Percentiles rank a stretch among this genome's conserved stretches.
These are phyloP conservation scores for Chloroclystis v-ata DNA, from an alignment of 2,888 invertebrate genomes.

Conservation along the genomic window DNA sequence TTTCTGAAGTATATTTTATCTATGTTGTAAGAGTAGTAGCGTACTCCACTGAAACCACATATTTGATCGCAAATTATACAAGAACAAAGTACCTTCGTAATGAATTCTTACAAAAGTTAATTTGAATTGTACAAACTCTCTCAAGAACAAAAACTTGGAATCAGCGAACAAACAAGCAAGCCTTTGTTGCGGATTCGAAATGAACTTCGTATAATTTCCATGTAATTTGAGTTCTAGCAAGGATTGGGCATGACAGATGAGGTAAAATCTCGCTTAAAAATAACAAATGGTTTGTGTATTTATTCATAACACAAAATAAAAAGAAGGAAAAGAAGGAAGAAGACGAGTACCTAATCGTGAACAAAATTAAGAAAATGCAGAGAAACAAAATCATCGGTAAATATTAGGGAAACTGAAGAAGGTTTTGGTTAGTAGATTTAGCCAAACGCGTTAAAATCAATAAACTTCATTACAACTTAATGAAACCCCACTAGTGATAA, in stretches of 20 bases:
- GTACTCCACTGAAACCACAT: too few relatives aligned
- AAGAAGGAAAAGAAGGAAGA: too few relatives aligned
- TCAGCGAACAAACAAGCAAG: conserved; percentile 30
- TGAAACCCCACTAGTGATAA: too few relatives aligned
- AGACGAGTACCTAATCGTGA: too few relatives aligned
- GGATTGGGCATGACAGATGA: conserved; percentile 43
- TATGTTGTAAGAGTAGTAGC: too few relatives aligned
- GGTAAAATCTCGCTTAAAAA: conserved; percentile 43
- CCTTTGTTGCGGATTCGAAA: conserved; percentile 43
- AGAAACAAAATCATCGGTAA: too few relatives aligned
- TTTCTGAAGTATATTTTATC: too few relatives aligned
- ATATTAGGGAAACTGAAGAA: too few relatives aligned
- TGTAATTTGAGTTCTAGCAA: conserved; percentile 57
- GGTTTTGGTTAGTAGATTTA: too few relatives aligned
- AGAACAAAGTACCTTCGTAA: background rate
- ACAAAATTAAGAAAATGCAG: too few relatives aligned
- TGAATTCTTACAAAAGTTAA: conserved; percentile 4
- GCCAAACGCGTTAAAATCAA: too few relatives aligned
- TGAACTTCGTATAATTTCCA: conserved; percentile 59
- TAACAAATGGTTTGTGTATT: background rate
- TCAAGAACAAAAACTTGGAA: conserved; percentile 35
- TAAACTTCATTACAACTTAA: too few relatives aligned
- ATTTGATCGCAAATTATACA: background rate
- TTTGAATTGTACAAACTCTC: conserved; percentile 14
- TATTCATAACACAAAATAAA: background rate